phyloP scores from a whole-genome alignment of 2,888 invertebrate species.

The Gortyna flavago region DNA sequence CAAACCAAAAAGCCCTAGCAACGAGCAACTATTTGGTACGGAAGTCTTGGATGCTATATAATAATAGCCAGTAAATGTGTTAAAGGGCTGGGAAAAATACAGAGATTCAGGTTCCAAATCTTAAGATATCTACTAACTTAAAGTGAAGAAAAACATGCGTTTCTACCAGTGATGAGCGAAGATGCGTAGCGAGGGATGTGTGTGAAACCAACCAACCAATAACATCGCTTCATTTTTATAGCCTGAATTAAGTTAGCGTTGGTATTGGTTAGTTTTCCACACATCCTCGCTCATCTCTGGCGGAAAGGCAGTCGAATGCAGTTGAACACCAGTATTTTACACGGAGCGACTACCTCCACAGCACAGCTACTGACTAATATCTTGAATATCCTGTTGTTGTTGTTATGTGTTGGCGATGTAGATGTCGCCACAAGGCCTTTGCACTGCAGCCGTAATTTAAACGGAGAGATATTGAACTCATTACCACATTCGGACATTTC shows the following conservation, averaged over 20 bases:
- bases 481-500: background rate
- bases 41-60: background rate
- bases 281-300: no score
- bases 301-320: no score
- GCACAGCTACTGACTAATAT: background rate
- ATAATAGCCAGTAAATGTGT: background rate
- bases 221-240: no score
- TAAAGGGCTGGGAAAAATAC: background rate
- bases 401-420: background rate
- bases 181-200: no score
- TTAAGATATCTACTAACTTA: background rate
- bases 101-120: background rate
- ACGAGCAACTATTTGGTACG: conserved; percentile 9
- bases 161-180: no score
- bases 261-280: no score
- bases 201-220: no score
- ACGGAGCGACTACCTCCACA: background rate
- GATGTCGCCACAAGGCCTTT: background rate
- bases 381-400: background rate
- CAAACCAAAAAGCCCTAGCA: conserved; percentile 35
- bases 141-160: background rate
- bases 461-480: background rate
- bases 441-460: background rate
- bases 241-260: no score
- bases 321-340: background rate